Evolutionary conservation across 2,888 invertebrate species (phyloP).

Genomic region (Chrysodeixis includens): DNA sequence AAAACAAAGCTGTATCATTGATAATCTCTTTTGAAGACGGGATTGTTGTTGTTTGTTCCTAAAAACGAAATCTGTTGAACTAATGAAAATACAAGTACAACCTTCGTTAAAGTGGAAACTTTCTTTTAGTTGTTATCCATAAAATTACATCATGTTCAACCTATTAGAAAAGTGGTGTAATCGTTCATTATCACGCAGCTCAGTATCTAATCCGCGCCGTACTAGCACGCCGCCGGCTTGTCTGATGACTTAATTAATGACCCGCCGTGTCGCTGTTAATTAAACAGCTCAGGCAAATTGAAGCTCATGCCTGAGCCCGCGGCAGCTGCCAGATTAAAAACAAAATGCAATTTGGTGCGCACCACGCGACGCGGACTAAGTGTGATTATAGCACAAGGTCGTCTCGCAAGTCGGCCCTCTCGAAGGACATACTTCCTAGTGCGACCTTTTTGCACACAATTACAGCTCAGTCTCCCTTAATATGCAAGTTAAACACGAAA

Average conservation of each 20-base stretch:
- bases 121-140: constrained; percentile 30
- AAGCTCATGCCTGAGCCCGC: constrained; percentile 77
- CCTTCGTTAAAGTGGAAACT: neutral
- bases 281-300: constrained; percentile 86
- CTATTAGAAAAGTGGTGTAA: constrained; percentile 67
- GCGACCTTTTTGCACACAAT: neutral
- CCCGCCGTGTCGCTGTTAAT: constrained; percentile 85
- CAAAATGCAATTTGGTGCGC: constrained; percentile 82
- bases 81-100: neutral
- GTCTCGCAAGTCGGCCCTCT: constrained; percentile 24
- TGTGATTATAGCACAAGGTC: constrained; percentile 63
- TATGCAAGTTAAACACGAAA: neutral
- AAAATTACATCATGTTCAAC: constrained; percentile 47
- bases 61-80: neutral
- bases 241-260: constrained; percentile 89
- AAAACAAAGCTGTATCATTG: neutral
- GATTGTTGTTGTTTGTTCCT: neutral
- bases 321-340: constrained; percentile 82
- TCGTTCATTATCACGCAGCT: constrained; percentile 79
- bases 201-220: constrained; percentile 77
- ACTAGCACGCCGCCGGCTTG: constrained; percentile 76
- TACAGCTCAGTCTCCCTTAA: neutral
- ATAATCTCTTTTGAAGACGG: neutral
- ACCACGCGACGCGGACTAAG: constrained; percentile 65
- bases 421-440: constrained; percentile 14